Percentiles rank a stretch among this genome's conserved stretches.
Conservation (phyloP, 2,888 invertebrate species). For the Napeogenes inachia region DNA sequence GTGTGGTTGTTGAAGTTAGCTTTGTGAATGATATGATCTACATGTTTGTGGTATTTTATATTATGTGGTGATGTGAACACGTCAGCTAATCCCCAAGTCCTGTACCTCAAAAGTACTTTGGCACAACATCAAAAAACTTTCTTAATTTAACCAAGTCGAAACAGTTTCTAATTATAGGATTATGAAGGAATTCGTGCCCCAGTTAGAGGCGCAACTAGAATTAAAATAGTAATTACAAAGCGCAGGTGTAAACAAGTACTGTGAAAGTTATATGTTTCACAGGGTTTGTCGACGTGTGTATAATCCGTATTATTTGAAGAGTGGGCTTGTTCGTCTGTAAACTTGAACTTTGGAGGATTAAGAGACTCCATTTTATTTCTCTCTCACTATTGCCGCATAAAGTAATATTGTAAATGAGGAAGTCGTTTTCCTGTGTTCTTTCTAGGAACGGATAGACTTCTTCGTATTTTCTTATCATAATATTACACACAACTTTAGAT, state of each 20-base stretch:
- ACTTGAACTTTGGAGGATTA: too few relatives aligned
- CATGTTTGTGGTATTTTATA: background rate
- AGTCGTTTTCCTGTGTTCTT: too few relatives aligned
- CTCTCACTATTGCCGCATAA: too few relatives aligned
- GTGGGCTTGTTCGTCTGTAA: too few relatives aligned
- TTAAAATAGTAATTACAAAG: conserved; percentile 31
- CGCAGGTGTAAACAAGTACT: conserved; percentile 30
- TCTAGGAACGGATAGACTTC: too few relatives aligned
- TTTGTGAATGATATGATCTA: background rate
- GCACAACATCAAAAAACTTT: conserved; percentile 30
- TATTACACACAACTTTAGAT: too few relatives aligned
- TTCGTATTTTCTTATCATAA: too few relatives aligned
- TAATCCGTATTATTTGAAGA: background rate
- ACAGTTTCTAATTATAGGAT: conserved; percentile 32
- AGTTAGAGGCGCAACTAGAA: conserved; percentile 25
- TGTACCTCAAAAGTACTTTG: conserved; percentile 26
- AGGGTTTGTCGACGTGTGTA: background rate
- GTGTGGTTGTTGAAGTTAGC: too few relatives aligned
- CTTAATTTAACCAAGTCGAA: conserved; percentile 30
- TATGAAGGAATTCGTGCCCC: conserved; percentile 29
- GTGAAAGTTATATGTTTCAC: background rate
- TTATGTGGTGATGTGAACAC: background rate
- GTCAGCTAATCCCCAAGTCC: conserved; percentile 16
- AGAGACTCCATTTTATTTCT: too few relatives aligned
- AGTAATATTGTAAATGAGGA: too few relatives aligned